Base-by-base conservation (phyloP, 92 coral and sea anemone species). In the Zoanthus gigantus region DNA sequence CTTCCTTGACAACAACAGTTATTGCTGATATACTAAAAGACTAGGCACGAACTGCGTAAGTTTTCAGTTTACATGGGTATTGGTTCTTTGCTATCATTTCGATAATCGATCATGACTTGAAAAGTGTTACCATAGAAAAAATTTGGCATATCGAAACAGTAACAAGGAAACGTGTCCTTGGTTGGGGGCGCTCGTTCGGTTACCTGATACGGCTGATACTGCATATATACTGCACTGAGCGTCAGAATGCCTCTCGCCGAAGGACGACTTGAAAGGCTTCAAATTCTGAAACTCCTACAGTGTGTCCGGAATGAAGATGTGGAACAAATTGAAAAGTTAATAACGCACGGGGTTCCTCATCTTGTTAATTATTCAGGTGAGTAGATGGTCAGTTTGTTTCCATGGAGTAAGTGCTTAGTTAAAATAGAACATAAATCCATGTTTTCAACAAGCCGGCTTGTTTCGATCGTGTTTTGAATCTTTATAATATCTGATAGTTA, bases 251-350 rank as follows among this genome's bases (percentile, higher is more conserved):
- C 97, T 76, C 86, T 97, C 61, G 99, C 98, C 6, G 83, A 86
- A 46, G 94, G 94, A 44, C 97, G 99, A 23, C 90, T 97, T 14
- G 99, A 97, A 85, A 95, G 91, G 48, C 95, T 97, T 23, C 99
- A 97, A 91, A 98, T 97, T 83, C 91, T 97, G 44, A 97, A 97
- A 93, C 88, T 97, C 23, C 92, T 97, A 71, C 99, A 97, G 90
- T 97, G 98, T 44, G 99, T 97, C 52, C 98, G 98, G 18, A 91
- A 93, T 83, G 99, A 97, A 83, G 98, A 97, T 47, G 95, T 84
- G 53, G 96, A 94, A 13, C 99, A 97, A 71, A 97, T 97, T 37
- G 99, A 97, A 79, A 97, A 97, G 86, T 88, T 97, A 58, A 92
- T 96, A 14, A 88, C 92, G 50, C 92, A 97, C 88, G 99, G 99